These are phyloP conservation scores for Heliconius himera DNA, from an alignment of 1,140 invertebrate genomes.

Conservation along the genomic window DNA sequence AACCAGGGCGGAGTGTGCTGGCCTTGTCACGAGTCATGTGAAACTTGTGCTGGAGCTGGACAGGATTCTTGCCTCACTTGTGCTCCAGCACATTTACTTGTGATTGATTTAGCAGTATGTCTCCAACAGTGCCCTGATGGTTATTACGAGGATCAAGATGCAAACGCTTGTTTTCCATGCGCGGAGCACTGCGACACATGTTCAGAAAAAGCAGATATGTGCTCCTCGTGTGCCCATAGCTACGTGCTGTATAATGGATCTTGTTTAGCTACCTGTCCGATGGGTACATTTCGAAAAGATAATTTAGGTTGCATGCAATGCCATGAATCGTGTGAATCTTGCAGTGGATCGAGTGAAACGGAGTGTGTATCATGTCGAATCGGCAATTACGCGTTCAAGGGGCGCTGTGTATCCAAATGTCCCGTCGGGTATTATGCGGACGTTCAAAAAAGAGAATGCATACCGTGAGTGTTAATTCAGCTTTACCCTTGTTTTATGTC, in stretches of 20 bases:
- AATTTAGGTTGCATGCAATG: slow-evolving; percentile 88
- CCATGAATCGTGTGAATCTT: slow-evolving; percentile 90
- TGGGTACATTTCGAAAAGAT: slow-evolving; percentile 90
- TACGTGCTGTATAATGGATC: slow-evolving; percentile 89
- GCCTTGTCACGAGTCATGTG: slow-evolving; percentile 91
- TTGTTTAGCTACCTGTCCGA: slow-evolving; percentile 90
- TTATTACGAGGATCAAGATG: slow-evolving; percentile 88
- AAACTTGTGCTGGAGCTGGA: slow-evolving; percentile 90
- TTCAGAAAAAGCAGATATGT: slow-evolving; percentile 89
- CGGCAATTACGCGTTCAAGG: slow-evolving; percentile 85
- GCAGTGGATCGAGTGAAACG: slow-evolving; percentile 87
- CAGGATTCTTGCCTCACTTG: slow-evolving; percentile 91
- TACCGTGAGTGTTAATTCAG: slow-evolving; percentile 69
- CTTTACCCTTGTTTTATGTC: slow-evolving; percentile 43
- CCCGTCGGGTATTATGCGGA: slow-evolving; percentile 87
- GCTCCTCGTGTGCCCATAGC: slow-evolving; percentile 90
- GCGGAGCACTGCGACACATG: slow-evolving; percentile 88
- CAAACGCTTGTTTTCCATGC: slow-evolving; percentile 90
- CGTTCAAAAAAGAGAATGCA: slow-evolving; percentile 87
- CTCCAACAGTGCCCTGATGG: slow-evolving; percentile 92
- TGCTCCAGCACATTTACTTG: slow-evolving; percentile 88
- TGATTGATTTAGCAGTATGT: slow-evolving; percentile 90
- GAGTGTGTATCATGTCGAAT: slow-evolving; percentile 90
- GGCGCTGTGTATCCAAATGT: slow-evolving; percentile 84
- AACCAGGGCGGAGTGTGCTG: slow-evolving; percentile 89